Base-by-base conservation (phyloP, 2,797 vertebrate genomes). In the Falco naumanni region DNA sequence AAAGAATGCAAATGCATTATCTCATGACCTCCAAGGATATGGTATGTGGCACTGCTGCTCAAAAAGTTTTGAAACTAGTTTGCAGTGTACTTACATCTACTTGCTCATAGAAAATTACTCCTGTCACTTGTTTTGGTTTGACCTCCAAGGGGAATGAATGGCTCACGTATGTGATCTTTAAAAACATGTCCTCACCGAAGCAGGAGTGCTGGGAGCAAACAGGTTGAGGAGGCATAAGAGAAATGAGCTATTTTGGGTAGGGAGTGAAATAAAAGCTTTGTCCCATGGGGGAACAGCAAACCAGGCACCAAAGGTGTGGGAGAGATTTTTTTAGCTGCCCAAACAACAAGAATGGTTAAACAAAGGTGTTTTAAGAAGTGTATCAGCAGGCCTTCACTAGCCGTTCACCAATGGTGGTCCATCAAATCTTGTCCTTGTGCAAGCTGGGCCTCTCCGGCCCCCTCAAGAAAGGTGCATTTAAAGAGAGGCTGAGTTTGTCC, bases 1-100 rank as follows among this genome's bases (percentile, higher is more conserved):
- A 39, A 95, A 95, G 96, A 97, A 97, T 95, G 84, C 48, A 94
- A 96, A 97, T 94, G 83, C 97, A 97, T 98, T 97, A 97, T 96
- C 96, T 95, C 90, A 87, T 96, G 97, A 98, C 98, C 97, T 97
- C 96, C 39, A 31, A 96, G 95, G 90, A 97, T 96, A 95, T 85
- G 96, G 93, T 93, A 89, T 89, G 89, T 93, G 88, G 87, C 90
- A 78, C 82, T 91, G 91, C 83, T 89, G 72, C 90, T 96, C 87
- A 92, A 89, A 96, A 97, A 96, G 94, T 97, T 98, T 96, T 95
- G 90, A 95, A 96, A 96, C 85, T 79, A 39, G 47, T 94, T 95
- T 96, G 86, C 28, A 45, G 96, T 56, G 84, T 72, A 95, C 96
- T 97, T 98, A 89, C 41, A 57, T 77, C 66, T 72, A 79, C 90